Evolutionary conservation across 1,140 invertebrate genomes (phyloP).

Genomic region (Calliphora vicina): DNA sequence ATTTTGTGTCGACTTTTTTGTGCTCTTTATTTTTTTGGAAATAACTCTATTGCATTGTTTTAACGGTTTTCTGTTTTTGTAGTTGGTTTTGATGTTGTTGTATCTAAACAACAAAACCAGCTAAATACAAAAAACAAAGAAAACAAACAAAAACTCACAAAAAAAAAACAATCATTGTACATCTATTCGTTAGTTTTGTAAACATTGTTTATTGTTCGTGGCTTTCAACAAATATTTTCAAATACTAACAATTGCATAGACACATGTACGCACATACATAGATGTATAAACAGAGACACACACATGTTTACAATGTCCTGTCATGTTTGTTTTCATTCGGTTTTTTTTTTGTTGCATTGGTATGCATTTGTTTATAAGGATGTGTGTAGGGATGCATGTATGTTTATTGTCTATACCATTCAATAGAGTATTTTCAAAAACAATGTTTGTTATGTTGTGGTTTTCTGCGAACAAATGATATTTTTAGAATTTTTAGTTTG

Average conservation of each 20-base stretch:
- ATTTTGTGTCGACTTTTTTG: slow-evolving; percentile 1
- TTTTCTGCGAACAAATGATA: slow-evolving; percentile 23
- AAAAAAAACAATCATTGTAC: slow-evolving; percentile 9
- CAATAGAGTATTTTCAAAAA: slow-evolving; percentile 29
- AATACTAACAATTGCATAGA: not conserved
- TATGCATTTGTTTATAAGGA: not conserved
- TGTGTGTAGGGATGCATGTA: not conserved
- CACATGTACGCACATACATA: not conserved
- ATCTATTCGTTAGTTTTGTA: slow-evolving; percentile 27
- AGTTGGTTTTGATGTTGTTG: not conserved
- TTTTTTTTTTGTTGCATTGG: not conserved
- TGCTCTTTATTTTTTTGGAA: not conserved
- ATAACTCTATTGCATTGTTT: slow-evolving; percentile 24
- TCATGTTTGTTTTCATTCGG: not conserved
- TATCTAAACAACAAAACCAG: slow-evolving; percentile 4
- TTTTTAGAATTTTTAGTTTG: slow-evolving; percentile 18
- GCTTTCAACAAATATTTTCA: slow-evolving; percentile 31
- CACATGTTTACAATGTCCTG: not conserved
- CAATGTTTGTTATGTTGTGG: slow-evolving; percentile 32
- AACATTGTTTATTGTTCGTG: slow-evolving; percentile 34
- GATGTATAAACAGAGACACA: not conserved
- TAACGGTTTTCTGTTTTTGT: slow-evolving; percentile 2
- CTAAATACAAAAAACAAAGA: not conserved
- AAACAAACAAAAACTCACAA: not conserved
- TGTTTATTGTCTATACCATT: not conserved